phyloP scores from a whole-genome alignment of 2,888 invertebrate genomes.

The Hypolimnas misippus region DNA sequence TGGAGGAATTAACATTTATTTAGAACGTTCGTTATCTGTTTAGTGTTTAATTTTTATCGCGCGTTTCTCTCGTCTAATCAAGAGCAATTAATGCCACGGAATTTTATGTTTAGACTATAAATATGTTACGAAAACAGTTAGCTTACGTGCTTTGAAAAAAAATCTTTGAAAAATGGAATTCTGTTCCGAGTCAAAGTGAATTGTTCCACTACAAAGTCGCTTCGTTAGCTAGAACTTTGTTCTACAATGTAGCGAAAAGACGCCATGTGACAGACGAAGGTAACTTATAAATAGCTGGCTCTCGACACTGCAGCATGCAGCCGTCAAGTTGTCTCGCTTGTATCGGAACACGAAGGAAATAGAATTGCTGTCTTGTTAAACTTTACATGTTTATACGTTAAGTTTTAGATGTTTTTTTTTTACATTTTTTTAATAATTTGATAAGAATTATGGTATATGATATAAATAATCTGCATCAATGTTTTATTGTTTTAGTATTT shows the following conservation, averaged over 20 bases:
- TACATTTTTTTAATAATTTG: not conserved
- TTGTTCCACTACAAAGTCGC: not conserved
- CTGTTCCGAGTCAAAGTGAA: too few species aligned
- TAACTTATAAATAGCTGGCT: conserved; percentile 20
- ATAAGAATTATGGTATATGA: too few species aligned
- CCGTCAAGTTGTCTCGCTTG: conserved; percentile 4
- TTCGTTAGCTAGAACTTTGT: conserved; percentile 2
- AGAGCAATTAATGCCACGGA: not conserved
- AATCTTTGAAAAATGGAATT: too few species aligned
- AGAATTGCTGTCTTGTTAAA: not conserved
- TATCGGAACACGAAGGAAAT: not conserved
- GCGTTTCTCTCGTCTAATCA: not conserved
- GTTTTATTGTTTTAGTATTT: too few species aligned
- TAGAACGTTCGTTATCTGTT: conserved; percentile 3
- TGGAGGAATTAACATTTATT: not conserved
- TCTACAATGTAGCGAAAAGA: conserved; percentile 15
- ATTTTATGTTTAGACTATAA: not conserved
- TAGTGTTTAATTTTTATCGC: not conserved
- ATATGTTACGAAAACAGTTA: not conserved
- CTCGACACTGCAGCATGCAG: not conserved
- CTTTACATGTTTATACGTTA: not conserved
- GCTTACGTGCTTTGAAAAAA: too few species aligned
- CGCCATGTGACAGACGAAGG: conserved; percentile 21
- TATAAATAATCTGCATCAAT: too few species aligned
- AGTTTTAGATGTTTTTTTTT: not conserved